Conservation (phyloP, 1,140 invertebrate species). For the Anoplolepis gracilipes region DNA sequence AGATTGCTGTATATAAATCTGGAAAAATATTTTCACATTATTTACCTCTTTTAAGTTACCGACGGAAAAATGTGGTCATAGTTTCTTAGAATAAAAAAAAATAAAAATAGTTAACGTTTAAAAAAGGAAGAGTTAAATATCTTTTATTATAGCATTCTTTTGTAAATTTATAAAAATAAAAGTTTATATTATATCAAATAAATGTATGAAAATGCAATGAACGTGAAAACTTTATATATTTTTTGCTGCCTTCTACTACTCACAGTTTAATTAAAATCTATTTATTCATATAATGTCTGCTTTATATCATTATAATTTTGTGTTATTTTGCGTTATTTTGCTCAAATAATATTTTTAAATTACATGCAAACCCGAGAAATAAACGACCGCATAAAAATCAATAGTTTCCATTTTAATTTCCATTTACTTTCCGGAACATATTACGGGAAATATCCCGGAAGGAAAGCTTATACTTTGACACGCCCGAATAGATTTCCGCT, state of each 20-base stretch:
- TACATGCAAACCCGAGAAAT: not conserved
- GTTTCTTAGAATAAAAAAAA: not conserved
- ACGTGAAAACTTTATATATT: conserved; percentile 8
- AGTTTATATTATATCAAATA: not conserved
- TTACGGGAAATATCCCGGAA: not conserved
- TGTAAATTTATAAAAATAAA: conserved; percentile 20
- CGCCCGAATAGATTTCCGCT: conserved; percentile 19
- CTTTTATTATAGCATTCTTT: not conserved
- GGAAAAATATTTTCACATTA: not conserved
- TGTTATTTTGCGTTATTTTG: not conserved
- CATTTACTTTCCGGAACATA: not conserved
- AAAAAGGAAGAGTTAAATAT: not conserved
- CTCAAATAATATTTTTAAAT: not conserved
- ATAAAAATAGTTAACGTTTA: not conserved
- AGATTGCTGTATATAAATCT: not conserved
- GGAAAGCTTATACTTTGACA: not conserved
- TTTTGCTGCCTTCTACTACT: not conserved
- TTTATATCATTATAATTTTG: not conserved
- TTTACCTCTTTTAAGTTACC: not conserved
- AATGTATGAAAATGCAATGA: not conserved
- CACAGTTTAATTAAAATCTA: conserved; percentile 23
- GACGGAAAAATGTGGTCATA: not conserved
- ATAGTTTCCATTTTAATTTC: conserved; percentile 9
- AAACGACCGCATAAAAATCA: not conserved
- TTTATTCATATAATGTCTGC: conserved; percentile 11